Conservation (phyloP, 2,797 vertebrate genomes). For the Cyclopterus lumpus region DNA sequence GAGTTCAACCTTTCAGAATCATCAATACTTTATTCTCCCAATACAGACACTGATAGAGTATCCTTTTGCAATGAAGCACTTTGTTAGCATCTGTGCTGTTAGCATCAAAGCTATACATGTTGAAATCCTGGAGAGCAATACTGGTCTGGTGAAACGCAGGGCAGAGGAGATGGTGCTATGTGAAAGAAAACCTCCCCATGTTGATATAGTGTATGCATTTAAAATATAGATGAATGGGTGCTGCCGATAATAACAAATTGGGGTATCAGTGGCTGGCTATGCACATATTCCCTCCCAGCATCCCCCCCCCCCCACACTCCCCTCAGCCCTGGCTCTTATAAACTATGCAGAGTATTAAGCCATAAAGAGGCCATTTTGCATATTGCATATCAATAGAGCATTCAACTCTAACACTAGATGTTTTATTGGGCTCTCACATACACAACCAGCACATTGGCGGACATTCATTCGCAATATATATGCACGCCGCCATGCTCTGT, state of each 20-base stretch:
- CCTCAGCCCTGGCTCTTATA: conserved; percentile 40
- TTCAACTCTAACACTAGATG: conserved; percentile 31
- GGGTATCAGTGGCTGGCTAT: neutral
- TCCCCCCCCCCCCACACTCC: neutral
- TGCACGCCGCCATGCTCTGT: conserved; percentile 4
- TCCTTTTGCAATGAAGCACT: no score
- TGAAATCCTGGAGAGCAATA: conserved; percentile 35
- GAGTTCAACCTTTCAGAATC: conserved; percentile 25
- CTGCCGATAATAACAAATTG: conserved; percentile 16
- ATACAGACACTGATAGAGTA: conserved; percentile 35
- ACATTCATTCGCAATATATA: conserved; percentile 1
- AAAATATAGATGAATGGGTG: conserved; percentile 22
- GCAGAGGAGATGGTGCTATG: conserved; percentile 24
- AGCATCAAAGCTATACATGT: conserved; percentile 33
- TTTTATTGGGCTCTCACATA: conserved; percentile 50
- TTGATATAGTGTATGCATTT: conserved; percentile 29
- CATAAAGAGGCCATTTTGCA: conserved; percentile 75
- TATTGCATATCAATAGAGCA: conserved; percentile 76
- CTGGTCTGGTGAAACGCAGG: conserved; percentile 37
- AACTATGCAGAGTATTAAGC: conserved; percentile 46
- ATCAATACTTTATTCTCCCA: conserved; percentile 6
- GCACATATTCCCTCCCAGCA: conserved; percentile 7
- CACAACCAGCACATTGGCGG: conserved; percentile 11
- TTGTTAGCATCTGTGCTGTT: no score
- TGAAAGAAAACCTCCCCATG: conserved; percentile 35